Evolutionary conservation across 2,888 invertebrate genomes (phyloP).

Genomic region (Hipparchia sbordonii): DNA sequence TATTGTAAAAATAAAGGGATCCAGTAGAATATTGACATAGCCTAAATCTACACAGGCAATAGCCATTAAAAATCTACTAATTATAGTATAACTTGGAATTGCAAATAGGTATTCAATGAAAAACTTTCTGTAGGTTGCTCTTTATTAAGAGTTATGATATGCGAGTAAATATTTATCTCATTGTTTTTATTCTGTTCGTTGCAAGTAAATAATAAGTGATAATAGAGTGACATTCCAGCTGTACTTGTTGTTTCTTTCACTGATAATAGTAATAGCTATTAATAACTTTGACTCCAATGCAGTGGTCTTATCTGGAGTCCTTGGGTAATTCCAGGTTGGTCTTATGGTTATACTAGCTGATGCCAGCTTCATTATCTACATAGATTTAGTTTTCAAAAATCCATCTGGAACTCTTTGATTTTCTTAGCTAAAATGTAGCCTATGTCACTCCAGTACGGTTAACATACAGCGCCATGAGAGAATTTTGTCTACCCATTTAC

Average conservation of each 20-base stretch:
- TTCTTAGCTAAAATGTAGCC: no score
- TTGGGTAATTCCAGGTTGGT: not conserved
- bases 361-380: no score
- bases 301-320: not conserved
- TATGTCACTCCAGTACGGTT: no score
- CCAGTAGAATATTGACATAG: no score
- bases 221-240: constrained; percentile 22
- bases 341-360: no score
- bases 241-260: constrained; percentile 29
- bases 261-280: constrained; percentile 7
- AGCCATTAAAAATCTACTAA: not conserved
- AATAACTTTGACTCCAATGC: not conserved
- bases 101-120: not conserved
- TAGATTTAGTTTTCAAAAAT: no score
- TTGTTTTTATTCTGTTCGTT: constrained; percentile 7
- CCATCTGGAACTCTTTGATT: no score
- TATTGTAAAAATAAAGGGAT: no score
- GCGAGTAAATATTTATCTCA: constrained; percentile 3
- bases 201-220: constrained; percentile 23
- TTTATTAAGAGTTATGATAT: not conserved
- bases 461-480: no score
- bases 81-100: not conserved
- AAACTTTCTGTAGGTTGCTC: not conserved
- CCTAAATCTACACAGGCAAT: not conserved
- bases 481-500: no score